Conservation (phyloP, 2,888 invertebrate species). For the Branchellion lobata region DNA sequence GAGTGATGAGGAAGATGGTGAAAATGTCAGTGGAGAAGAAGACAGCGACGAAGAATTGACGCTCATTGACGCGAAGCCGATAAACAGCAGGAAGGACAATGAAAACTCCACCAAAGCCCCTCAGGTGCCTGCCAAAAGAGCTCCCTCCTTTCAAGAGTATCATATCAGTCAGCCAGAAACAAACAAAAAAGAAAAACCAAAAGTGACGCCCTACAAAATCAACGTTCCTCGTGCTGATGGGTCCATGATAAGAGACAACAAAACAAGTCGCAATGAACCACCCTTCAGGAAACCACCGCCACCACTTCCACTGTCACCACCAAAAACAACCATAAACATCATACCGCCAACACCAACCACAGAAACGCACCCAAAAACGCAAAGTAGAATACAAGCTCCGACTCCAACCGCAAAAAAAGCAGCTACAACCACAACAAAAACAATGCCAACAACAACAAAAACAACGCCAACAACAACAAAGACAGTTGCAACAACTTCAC, state of each 20-base stretch:
- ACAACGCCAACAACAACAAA: neutral
- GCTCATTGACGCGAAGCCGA: neutral
- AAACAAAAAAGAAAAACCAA: neutral
- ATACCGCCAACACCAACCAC: neutral
- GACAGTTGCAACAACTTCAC: neutral
- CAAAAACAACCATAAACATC: conserved; percentile 9
- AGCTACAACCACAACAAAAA: neutral
- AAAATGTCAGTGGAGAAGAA: neutral
- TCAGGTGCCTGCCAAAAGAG: neutral
- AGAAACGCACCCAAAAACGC: neutral
- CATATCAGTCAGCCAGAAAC: neutral
- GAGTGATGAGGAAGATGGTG: neutral
- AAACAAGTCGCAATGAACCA: no score
- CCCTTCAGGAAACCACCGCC: no score
- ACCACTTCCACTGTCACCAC: neutral
- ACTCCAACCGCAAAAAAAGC: neutral
- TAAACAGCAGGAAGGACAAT: neutral
- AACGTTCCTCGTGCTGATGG: neutral
- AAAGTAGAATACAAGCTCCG: neutral
- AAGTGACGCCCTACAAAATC: neutral
- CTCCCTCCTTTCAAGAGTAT: no score
- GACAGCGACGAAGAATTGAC: neutral
- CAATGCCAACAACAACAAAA: neutral
- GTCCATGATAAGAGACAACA: neutral
- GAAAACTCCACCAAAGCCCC: neutral